Evolutionary conservation across 2,888 invertebrate genomes (phyloP), one percentile per base, ranked within the genome.

Genomic region (Leucozona laternaria): DNA sequence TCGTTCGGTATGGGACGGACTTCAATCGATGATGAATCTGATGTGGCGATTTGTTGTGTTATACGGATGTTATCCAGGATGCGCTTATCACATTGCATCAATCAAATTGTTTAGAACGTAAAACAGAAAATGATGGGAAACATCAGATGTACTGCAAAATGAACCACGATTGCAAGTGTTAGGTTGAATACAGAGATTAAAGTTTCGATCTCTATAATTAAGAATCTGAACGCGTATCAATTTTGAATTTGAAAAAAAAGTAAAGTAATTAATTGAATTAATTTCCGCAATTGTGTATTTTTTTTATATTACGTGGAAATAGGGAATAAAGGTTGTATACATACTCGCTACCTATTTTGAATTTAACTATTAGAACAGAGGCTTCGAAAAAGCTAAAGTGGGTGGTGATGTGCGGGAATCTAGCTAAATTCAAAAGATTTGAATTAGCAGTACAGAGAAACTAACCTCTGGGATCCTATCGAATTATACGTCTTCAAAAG

Each of bases 21-120:
- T 58, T 79, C 55, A 28, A 31, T 66, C 48, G 22, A 62, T 40
- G 50, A 43, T 60, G 13, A 62, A 57, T 50, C 78, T 53, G 45
- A 48, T 60, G 53, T 48, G 40, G 72, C 64, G 78, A 82, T 78
- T 72, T 72, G 78, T 78, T 73, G 57, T 78, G 64, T 66, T 76
- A 50, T 58, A 34, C 66, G 45, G 31, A 66, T 58, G 66, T 50
- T 58, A 72, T 82, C 72, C 50, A 34, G 66, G 78, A 82, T 78
- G 66, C 34, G 48, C 78, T 50, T 43, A 76, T 76, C 50, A 53
- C 34, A 72, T 60, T 55, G 71, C 53, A 78, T 82, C 58, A 58
- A 82, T 78, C 78, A 82, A 72, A 60, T 60, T 40, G 60, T n/a
- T 22, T 37, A 37, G 37, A 60, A 60, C 22, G 37, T 37, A 2